Percentiles rank a stretch among this genome's conserved stretches.
Evolutionary conservation across 2,888 invertebrate genomes (phyloP).

Genomic region (Synergus japonicus): DNA sequence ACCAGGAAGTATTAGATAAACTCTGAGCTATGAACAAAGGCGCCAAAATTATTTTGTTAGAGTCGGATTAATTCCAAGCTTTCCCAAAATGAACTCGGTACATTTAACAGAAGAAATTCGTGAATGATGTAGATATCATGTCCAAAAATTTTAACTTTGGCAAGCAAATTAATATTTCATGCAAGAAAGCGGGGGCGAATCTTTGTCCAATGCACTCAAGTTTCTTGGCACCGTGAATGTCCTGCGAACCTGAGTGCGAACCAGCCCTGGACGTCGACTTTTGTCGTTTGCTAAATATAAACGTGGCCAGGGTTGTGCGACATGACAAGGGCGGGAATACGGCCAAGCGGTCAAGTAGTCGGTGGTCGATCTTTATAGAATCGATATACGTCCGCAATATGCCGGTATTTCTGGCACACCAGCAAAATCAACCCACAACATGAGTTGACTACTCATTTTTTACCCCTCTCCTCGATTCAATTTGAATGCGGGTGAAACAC

Average conservation of each 20-base stretch:
- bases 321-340: conserved; percentile 57
- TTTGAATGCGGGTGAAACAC: conserved; percentile 2
- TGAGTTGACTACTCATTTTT: neutral
- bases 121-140: neutral
- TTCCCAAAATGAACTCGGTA: neutral
- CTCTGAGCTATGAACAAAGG: neutral
- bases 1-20: neutral
- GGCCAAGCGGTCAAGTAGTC: conserved; percentile 45
- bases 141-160: neutral
- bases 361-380: conserved; percentile 42
- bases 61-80: neutral
- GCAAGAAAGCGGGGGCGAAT: conserved; percentile 24
- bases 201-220: conserved; percentile 42
- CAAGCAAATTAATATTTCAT: neutral
- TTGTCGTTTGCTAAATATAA: conserved; percentile 54
- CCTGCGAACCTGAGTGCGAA: conserved; percentile 18
- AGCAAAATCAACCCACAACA: neutral
- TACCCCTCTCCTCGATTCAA: neutral
- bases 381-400: conserved; percentile 12
- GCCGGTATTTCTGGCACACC: neutral
- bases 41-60: neutral
- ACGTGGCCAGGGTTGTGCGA: conserved; percentile 50
- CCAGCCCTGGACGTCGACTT: conserved; percentile 55
- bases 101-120: neutral
- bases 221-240: conserved; percentile 32